Base-by-base conservation (phyloP, 2,797 vertebrate species). In the Ceryle rudis region DNA sequence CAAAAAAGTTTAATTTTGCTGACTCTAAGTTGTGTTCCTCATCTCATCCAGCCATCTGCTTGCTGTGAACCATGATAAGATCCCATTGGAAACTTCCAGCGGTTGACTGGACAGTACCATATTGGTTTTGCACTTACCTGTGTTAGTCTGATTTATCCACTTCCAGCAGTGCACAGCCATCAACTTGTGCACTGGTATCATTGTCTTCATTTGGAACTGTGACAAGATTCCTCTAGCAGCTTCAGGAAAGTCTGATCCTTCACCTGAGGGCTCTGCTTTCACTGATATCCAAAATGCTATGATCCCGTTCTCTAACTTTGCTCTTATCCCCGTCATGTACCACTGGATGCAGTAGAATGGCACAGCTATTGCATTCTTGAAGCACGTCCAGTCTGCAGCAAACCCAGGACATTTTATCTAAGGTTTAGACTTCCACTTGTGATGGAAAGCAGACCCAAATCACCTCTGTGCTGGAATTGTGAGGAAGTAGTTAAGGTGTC, bases 171-270 rank as follows among this genome's bases (percentile, higher is more conserved):
- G 37, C 13, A 26, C 6, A 74, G n/a, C 28, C 9, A 55, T 44
- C 21, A 60, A 14, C 14, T 60, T 83, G 39, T n/a, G 23, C 14
- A 65, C 16, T 3, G 3, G 3, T 72, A 21, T 22, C 47, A 80
- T 44, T 0, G 0, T 14, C 14, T 58, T 72, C 14, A 22, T 35
- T 70, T 47, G 57, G 15, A 66, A 71, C 0, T 31, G 66, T 23
- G n/a, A 46, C 58, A 54, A 79, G 3, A 16, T 74, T 77, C 41
- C 47, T 39, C 18, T 35, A 25, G 19, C 18, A 86, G 20, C 46
- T 81, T 72, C 57, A 60, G 31, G 6, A 39, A 20, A 85, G 39
- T 17, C 41, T 72, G 41, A n/a, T 22, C 33, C 21, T 54, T 69
- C 20, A 14, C 0, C 3, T 51, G 35, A 5, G 9, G 3, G 4